Evolutionary conservation across 2,888 invertebrate genomes (phyloP).

Genomic region (Phyllotreta cruciferae): DNA sequence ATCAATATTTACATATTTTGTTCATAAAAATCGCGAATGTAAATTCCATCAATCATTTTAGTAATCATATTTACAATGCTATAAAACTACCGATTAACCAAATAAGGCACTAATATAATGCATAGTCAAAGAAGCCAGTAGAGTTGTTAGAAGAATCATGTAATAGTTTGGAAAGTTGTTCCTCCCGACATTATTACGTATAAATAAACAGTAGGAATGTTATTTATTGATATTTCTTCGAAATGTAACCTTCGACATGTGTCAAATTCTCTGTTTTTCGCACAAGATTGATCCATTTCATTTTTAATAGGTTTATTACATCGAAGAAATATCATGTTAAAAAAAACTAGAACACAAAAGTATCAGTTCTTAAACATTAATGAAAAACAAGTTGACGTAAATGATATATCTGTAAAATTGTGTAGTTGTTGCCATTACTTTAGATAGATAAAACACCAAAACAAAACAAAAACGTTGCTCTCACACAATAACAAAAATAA

Average conservation of each 20-base stretch:
- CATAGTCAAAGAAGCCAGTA: no score
- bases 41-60: no score
- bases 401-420: constrained; percentile 11
- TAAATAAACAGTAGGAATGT: no score
- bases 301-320: background rate
- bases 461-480: constrained; percentile 47
- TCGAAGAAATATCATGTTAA: constrained; percentile 1
- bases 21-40: background rate
- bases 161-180: no score
- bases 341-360: constrained; percentile 12
- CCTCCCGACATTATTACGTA: no score
- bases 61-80: no score
- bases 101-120: no score
- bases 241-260: no score
- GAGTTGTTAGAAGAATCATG: no score
- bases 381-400: constrained; percentile 1
- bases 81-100: no score
- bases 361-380: constrained; percentile 9
- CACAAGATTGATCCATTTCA: background rate
- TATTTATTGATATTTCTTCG: no score
- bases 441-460: constrained; percentile 45
- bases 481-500: constrained; percentile 49
- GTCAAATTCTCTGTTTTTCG: background rate
- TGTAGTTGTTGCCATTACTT: constrained; percentile 34
- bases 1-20: no score